Evolutionary conservation across 2,797 vertebrate species (phyloP).

Genomic region (Heliangelus exortis): DNA sequence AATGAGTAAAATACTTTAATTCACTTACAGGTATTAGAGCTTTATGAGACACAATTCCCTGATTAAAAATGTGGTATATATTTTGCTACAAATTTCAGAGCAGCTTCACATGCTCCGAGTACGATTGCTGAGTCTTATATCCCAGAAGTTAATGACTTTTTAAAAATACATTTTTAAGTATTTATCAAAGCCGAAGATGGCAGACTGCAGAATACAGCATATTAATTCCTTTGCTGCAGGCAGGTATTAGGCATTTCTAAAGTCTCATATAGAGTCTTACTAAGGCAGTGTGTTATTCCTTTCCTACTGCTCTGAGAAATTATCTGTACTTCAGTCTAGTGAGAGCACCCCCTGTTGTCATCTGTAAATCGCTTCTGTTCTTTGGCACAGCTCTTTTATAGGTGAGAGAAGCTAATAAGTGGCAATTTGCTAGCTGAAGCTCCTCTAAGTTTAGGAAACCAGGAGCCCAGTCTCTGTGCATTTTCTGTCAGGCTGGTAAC

Average conservation of each 20-base stretch:
- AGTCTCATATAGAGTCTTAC: conserved; percentile 80
- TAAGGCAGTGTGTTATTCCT: conserved; percentile 80
- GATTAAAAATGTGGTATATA: conserved; percentile 80
- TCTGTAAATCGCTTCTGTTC: conserved; percentile 82
- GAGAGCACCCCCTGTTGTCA: conserved; percentile 85
- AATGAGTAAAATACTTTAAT: conserved; percentile 76
- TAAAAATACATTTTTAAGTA: conserved; percentile 86
- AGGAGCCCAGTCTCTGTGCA: conserved; percentile 62
- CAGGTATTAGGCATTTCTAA: conserved; percentile 86
- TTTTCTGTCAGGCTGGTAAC: conserved; percentile 73
- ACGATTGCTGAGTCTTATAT: conserved; percentile 75
- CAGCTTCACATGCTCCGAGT: conserved; percentile 72
- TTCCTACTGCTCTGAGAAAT: conserved; percentile 80
- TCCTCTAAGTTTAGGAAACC: conserved; percentile 74
- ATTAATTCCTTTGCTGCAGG: conserved; percentile 86
- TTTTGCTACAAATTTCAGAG: conserved; percentile 77
- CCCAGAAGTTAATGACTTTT: conserved; percentile 84
- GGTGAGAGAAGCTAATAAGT: conserved; percentile 84
- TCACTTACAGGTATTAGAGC: conserved; percentile 76
- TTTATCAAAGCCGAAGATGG: conserved; percentile 86
- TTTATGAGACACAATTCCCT: conserved; percentile 78
- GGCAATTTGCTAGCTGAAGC: conserved; percentile 78
- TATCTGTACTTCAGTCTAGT: conserved; percentile 82
- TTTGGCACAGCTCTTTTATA: conserved; percentile 81
- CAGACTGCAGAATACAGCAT: conserved; percentile 79